Evolutionary conservation across 2,888 invertebrate species (phyloP).

Genomic region (Campaea margaritaria): DNA sequence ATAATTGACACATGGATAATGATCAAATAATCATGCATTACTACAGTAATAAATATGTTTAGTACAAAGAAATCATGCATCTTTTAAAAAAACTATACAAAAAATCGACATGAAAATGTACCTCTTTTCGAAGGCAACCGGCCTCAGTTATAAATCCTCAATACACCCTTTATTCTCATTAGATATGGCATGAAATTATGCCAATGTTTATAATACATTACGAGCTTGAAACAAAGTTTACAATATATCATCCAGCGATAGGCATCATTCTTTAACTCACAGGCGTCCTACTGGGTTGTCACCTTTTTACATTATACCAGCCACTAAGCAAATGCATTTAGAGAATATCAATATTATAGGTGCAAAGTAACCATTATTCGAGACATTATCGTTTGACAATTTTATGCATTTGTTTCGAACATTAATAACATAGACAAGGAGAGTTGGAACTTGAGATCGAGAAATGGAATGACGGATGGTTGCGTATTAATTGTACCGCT

Average conservation of each 20-base stretch:
- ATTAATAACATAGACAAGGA: slow-evolving; percentile 41
- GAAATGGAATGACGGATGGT: slow-evolving; percentile 26
- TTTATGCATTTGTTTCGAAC: slow-evolving; percentile 45
- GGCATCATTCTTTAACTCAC: slow-evolving; percentile 38
- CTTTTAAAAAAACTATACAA: too few species aligned
- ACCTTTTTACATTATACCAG: slow-evolving; percentile 37
- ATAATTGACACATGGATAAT: too few species aligned
- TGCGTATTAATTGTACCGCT: slow-evolving; percentile 7
- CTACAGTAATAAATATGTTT: too few species aligned
- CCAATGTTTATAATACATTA: slow-evolving; percentile 12
- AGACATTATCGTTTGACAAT: slow-evolving; percentile 55
- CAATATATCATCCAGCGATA: slow-evolving; percentile 39
- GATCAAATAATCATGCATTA: too few species aligned
- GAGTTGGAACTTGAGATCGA: slow-evolving; percentile 44
- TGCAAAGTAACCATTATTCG: slow-evolving; percentile 50
- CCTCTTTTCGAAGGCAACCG: background rate
- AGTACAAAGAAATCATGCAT: too few species aligned
- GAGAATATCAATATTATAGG: slow-evolving; percentile 52
- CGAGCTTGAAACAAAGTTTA: slow-evolving; percentile 16
- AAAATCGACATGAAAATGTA: too few species aligned
- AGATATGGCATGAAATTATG: slow-evolving; percentile 13
- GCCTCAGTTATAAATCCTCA: slow-evolving; percentile 1
- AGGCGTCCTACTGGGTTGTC: slow-evolving; percentile 35
- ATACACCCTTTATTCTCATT: slow-evolving; percentile 4
- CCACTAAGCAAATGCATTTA: slow-evolving; percentile 45